phyloP scores from a whole-genome alignment of 2,888 invertebrate species.

The Drosophila nr. medialis region DNA sequence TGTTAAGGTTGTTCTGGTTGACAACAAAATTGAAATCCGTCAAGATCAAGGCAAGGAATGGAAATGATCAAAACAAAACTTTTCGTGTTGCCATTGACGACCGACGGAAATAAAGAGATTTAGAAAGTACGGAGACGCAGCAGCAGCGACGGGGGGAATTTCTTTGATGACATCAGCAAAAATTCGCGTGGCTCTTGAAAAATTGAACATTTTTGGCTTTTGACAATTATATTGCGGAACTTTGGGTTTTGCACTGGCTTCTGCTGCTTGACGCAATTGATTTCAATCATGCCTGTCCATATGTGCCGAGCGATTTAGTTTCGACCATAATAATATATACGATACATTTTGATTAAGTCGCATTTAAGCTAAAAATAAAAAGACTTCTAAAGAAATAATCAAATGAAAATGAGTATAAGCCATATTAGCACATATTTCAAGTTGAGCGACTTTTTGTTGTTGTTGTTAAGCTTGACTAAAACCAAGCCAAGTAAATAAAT shows the following conservation, averaged over 20 bases:
- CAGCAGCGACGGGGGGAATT: not conserved
- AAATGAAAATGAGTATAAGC: not conserved
- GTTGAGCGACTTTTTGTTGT: not conserved
- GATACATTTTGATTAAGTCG: not conserved
- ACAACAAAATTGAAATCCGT: constrained; percentile 63
- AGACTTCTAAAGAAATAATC: not conserved
- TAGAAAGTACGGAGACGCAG: constrained; percentile 13
- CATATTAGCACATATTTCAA: not conserved
- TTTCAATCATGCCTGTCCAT: constrained; percentile 42
- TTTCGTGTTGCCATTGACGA: constrained; percentile 35
- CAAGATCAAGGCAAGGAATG: constrained; percentile 71
- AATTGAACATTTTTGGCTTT: constrained; percentile 19
- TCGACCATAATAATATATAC: constrained; percentile 21
- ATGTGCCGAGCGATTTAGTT: constrained; percentile 21
- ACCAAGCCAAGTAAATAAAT: not conserved
- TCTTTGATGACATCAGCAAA: constrained; percentile 34
- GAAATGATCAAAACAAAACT: constrained; percentile 68
- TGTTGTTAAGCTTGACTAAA: not conserved
- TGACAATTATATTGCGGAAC: constrained; percentile 23
- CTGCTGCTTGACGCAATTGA: constrained; percentile 49
- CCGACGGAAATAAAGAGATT: constrained; percentile 10
- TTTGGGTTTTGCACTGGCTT: constrained; percentile 9
- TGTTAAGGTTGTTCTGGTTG: constrained; percentile 55
- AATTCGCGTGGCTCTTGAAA: constrained; percentile 51
- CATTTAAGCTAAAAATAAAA: constrained; percentile 38